Percentiles rank a stretch among this genome's conserved stretches.
Evolutionary conservation across 2,113 vertebrate species (phyloP).

Genomic region (Antechinus flavipes): DNA sequence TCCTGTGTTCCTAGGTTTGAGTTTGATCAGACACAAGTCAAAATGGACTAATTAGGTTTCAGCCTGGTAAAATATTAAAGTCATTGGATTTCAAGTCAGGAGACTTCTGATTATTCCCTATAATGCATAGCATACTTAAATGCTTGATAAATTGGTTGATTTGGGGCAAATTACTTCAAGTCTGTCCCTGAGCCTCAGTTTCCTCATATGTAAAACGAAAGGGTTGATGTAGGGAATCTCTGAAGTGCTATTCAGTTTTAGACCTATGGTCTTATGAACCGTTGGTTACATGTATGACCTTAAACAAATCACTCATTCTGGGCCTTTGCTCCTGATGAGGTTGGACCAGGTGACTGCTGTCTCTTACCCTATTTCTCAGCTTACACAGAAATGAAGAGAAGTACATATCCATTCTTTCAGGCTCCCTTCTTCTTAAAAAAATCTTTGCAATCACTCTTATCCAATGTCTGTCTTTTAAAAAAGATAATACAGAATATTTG

Average conservation of each 20-base stretch:
- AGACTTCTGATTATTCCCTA: not conserved
- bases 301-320: not conserved
- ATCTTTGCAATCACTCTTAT: not conserved
- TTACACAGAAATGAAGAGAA: not conserved
- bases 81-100: not conserved
- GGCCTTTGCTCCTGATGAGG: not conserved
- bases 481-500: constrained; percentile 32
- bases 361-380: not conserved
- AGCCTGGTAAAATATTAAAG: not conserved
- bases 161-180: not conserved
- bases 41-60: not conserved
- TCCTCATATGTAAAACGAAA: not conserved
- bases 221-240: not conserved
- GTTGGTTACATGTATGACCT: not conserved
- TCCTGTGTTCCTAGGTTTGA: not conserved
- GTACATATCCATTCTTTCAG: not conserved
- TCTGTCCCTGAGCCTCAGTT: not conserved
- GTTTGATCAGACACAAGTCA: constrained; percentile 7
- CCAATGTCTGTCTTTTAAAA: not conserved
- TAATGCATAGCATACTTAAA: not conserved
- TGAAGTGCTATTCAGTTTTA: not conserved
- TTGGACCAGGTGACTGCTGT: not conserved
- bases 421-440: not conserved
- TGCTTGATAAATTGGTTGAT: not conserved
- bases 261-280: not conserved